Conservation (phyloP, 2,113 vertebrate genomes). For the Benitochromis conjunctus region DNA sequence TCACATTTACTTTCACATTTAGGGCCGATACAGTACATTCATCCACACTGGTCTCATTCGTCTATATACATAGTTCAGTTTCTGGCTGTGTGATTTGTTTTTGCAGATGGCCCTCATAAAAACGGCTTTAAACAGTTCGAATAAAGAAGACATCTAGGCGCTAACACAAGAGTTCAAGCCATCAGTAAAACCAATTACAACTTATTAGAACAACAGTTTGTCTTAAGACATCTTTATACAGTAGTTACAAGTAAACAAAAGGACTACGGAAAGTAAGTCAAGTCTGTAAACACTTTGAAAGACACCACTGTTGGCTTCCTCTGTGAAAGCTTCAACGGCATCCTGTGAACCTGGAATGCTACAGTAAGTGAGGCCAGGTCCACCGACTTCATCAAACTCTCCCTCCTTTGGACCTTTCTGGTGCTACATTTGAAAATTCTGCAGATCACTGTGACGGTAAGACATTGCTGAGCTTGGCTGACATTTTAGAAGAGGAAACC, state of each 20-base stretch:
- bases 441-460: background rate
- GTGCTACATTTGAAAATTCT: constrained; percentile 53
- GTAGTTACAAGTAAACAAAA: constrained; percentile 72
- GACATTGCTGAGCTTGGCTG: background rate
- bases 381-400: background rate
- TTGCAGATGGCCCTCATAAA: constrained; percentile 49
- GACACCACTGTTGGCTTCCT: background rate
- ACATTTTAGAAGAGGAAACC: background rate
- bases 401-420: constrained; percentile 5
- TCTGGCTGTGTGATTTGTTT: constrained; percentile 22
- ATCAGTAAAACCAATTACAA: constrained; percentile 54
- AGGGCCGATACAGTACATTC: constrained; percentile 62
- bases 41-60: background rate
- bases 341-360: constrained; percentile 45
- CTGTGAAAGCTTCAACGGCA: background rate
- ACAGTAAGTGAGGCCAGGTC: constrained; percentile 40
- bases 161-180: constrained; percentile 55
- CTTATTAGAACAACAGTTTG: constrained; percentile 53
- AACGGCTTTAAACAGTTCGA: constrained; percentile 20
- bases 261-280: constrained; percentile 39
- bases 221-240: constrained; percentile 72
- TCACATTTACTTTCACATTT: constrained; percentile 52
- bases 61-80: constrained; percentile 35
- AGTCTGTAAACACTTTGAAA: constrained; percentile 48
- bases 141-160: constrained; percentile 57